phyloP scores from a whole-genome alignment of 2,797 vertebrate species.

The Psittacula derbiana region DNA sequence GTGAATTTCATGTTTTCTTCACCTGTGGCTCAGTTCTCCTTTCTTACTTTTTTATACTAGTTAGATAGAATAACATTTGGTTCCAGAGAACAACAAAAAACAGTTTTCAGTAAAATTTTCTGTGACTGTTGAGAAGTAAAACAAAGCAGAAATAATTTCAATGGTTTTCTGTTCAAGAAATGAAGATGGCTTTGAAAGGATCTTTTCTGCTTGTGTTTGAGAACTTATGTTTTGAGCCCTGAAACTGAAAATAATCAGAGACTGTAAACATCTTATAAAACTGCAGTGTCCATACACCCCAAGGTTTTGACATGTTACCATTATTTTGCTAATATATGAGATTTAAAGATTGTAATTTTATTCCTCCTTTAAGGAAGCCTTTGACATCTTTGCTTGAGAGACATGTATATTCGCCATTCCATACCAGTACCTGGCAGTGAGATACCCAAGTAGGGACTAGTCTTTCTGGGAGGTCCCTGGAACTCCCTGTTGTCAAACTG shows the following conservation, averaged over 20 bases:
- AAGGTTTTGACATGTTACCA: conserved; percentile 8
- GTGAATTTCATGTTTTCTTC: background rate
- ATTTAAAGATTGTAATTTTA: background rate
- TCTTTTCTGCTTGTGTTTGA: background rate
- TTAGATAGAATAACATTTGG: background rate
- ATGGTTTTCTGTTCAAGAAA: background rate
- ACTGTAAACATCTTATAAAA: conserved; percentile 50
- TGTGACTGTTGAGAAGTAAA: background rate
- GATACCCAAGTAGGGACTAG: background rate
- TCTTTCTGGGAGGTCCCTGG: background rate
- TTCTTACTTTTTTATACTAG: background rate
- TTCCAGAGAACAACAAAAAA: background rate
- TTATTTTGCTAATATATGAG: background rate
- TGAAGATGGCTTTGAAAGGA: background rate
- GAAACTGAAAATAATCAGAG: conserved; percentile 37
- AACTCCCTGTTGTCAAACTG: background rate
- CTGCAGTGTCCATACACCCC: background rate
- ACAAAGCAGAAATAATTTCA: background rate
- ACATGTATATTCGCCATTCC: background rate
- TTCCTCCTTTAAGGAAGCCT: background rate
- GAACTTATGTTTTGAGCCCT: background rate
- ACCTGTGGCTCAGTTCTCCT: background rate
- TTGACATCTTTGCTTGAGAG: background rate
- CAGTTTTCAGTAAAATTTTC: background rate
- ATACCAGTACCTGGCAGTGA: background rate